Evolutionary conservation across 1,140 invertebrate species (phyloP).

Genomic region (Nomia melanderi): DNA sequence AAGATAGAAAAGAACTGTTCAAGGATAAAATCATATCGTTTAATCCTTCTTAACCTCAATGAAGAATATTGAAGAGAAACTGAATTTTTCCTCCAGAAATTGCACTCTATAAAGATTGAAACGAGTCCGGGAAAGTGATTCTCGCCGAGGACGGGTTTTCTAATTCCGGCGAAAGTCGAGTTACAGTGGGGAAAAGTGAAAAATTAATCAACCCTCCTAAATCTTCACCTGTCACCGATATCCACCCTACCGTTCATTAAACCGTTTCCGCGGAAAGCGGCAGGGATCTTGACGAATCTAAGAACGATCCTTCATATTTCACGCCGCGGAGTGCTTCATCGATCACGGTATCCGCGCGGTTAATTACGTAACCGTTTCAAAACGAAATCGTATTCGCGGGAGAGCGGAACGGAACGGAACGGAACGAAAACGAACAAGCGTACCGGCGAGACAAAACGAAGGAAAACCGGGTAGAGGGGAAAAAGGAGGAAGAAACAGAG

Average conservation of each 20-base stretch:
- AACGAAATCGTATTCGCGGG: not conserved
- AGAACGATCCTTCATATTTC: not conserved
- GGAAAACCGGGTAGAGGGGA: not conserved
- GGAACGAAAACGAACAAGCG: not conserved
- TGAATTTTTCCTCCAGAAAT: too few species aligned
- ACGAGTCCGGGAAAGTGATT: too few species aligned
- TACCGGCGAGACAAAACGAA: not conserved
- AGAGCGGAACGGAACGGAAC: not conserved
- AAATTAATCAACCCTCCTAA: not conserved
- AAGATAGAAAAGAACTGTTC: too few species aligned
- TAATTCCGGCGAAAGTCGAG: too few species aligned
- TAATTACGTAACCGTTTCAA: constrained; percentile 8
- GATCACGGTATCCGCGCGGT: not conserved
- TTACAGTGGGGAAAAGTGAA: not conserved
- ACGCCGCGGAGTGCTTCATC: not conserved
- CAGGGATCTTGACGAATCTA: not conserved
- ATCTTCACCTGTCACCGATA: constrained; percentile 3
- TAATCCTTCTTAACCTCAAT: too few species aligned
- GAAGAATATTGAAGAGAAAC: too few species aligned
- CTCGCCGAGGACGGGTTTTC: too few species aligned
- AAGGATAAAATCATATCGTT: too few species aligned
- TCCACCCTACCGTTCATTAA: not conserved
- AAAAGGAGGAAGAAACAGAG: not conserved
- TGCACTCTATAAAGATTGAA: too few species aligned
- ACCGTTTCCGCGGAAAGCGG: not conserved